Conservation (phyloP, 2,113 vertebrate genomes). For the Bostrychus sinensis region DNA sequence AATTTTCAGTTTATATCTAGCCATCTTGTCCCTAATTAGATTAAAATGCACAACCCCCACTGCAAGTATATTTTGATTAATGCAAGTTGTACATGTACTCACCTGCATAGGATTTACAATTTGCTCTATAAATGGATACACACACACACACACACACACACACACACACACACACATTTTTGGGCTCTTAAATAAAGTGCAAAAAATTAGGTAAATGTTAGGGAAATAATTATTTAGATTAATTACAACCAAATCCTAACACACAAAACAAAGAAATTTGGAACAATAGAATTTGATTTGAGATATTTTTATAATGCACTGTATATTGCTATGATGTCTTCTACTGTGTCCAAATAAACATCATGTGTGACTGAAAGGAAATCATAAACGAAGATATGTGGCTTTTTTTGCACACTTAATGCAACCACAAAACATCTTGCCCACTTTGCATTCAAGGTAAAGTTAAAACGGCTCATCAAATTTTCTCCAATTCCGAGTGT, state of each 20-base stretch:
- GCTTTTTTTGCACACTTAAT: conserved; percentile 14
- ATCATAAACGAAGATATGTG: conserved; percentile 20
- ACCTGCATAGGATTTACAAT: neutral
- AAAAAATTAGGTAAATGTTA: too few species aligned
- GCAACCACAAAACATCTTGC: conserved; percentile 21
- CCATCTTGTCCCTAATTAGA: conserved; percentile 65
- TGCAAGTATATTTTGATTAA: conserved; percentile 34
- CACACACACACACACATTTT: neutral
- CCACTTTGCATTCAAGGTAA: conserved; percentile 61
- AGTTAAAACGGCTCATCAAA: conserved; percentile 66
- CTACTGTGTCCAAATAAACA: neutral
- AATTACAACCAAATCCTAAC: neutral
- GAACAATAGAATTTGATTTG: neutral
- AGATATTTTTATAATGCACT: neutral
- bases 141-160: neutral
- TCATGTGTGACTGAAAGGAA: neutral
- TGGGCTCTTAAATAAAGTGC: neutral
- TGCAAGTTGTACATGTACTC: conserved; percentile 22
- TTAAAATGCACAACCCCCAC: conserved; percentile 55
- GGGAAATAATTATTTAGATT: too few species aligned
- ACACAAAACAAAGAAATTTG: neutral
- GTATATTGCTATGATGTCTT: neutral
- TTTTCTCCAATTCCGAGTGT: conserved; percentile 56
- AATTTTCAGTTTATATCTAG: conserved; percentile 69
- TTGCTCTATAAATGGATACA: conserved; percentile 1